These are phyloP conservation scores for Hypsopygia costalis DNA, from an alignment of 2,888 invertebrate genomes.

Conservation along the genomic window DNA sequence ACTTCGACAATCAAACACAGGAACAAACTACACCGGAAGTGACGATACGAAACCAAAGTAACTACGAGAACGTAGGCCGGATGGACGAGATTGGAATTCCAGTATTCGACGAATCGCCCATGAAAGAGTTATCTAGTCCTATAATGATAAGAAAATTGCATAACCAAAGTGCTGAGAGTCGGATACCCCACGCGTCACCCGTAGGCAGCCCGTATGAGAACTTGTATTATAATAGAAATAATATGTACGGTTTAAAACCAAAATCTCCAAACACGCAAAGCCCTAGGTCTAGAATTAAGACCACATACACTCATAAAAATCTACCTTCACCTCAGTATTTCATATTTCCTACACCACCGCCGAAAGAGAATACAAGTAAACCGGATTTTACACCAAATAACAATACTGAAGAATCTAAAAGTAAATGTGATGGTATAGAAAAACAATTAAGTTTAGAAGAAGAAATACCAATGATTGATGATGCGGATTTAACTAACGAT, in stretches of 20 bases:
- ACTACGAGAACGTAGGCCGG: conserved; percentile 58
- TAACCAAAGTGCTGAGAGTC: conserved; percentile 37
- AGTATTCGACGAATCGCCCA: conserved; percentile 51
- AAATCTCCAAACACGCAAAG: conserved; percentile 73
- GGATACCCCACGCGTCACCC: conserved; percentile 35
- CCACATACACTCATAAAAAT: conserved; percentile 76
- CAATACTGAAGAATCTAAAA: conserved; percentile 9
- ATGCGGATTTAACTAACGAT: conserved; percentile 64
- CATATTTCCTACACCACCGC: conserved; percentile 67
- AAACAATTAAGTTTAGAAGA: conserved; percentile 74
- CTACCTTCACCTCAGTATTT: conserved; percentile 71
- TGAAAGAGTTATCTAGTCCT: conserved; percentile 63
- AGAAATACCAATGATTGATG: conserved; percentile 78
- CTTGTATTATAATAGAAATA: conserved; percentile 66
- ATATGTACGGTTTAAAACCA: conserved; percentile 52
- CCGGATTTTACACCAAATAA: conserved; percentile 50
- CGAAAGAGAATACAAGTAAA: conserved; percentile 44
- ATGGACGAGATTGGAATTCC: conserved; percentile 75
- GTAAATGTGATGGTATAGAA: conserved; percentile 59
- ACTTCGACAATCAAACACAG: conserved; percentile 64
- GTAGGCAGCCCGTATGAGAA: conserved; percentile 82
- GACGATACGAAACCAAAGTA: conserved; percentile 40
- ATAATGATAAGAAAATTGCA: conserved; percentile 56
- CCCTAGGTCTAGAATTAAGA: conserved; percentile 83
- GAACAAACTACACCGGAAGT: conserved; percentile 57